Conservation (phyloP, 1,140 invertebrate species). For the Diorhabda sublineata region DNA sequence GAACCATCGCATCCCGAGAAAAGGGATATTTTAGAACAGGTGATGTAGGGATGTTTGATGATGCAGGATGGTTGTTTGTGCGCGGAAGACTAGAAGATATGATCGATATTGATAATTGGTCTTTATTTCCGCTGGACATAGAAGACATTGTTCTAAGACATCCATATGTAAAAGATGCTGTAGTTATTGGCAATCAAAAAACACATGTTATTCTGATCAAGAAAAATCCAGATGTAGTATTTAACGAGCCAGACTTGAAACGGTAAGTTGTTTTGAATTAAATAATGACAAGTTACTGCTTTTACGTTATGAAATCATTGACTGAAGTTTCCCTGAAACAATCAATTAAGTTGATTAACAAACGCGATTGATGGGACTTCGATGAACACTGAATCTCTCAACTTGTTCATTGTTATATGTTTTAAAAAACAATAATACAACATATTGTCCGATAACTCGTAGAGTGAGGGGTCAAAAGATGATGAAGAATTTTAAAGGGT, state of each 20-base stretch:
- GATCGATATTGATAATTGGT: slow-evolving; percentile 13
- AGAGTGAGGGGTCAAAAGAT: no score
- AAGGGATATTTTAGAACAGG: slow-evolving; percentile 63
- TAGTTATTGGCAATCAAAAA: slow-evolving; percentile 62
- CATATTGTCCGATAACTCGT: no score
- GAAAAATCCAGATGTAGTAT: slow-evolving; percentile 17
- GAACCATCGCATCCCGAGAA: slow-evolving; percentile 23
- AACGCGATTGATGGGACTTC: neutral
- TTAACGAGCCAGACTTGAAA: neutral
- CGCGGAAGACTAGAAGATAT: slow-evolving; percentile 68
- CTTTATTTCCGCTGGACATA: slow-evolving; percentile 44
- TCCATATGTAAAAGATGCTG: slow-evolving; percentile 60
- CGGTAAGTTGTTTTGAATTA: neutral
- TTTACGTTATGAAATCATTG: neutral
- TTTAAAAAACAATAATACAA: neutral
- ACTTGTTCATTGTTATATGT: neutral
- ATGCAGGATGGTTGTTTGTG: slow-evolving; percentile 60
- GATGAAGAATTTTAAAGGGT: no score
- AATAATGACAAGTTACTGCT: neutral
- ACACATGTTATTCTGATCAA: slow-evolving; percentile 48
- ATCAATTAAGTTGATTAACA: neutral
- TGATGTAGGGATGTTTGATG: slow-evolving; percentile 64
- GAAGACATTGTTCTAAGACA: slow-evolving; percentile 63
- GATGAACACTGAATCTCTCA: neutral
- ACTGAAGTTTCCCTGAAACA: neutral